Evolutionary conservation across 2,888 invertebrate species (phyloP).

Genomic region (Leptogaster cylindrica): DNA sequence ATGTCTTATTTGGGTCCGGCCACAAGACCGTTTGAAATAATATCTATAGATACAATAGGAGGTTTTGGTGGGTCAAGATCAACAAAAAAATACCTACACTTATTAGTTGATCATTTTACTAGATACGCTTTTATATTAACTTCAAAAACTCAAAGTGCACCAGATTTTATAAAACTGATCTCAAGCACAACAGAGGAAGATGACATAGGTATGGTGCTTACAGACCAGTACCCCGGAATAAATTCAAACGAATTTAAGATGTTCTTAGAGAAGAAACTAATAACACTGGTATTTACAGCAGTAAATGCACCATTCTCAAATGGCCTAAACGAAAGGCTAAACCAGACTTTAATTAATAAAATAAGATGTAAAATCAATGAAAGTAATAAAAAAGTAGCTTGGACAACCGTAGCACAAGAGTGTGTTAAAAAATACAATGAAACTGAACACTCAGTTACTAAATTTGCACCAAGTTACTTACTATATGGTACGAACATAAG

Average conservation of each 20-base stretch:
- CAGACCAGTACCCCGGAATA: slow-evolving; percentile 54
- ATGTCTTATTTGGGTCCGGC: slow-evolving; percentile 48
- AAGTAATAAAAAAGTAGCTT: slow-evolving; percentile 39
- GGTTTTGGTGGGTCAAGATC: slow-evolving; percentile 53
- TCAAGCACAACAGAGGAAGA: slow-evolving; percentile 47
- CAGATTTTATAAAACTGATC: slow-evolving; percentile 51
- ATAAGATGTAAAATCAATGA: slow-evolving; percentile 47
- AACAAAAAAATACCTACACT: slow-evolving; percentile 53
- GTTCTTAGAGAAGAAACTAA: slow-evolving; percentile 48
- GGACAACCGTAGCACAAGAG: slow-evolving; percentile 44
- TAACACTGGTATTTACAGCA: slow-evolving; percentile 45
- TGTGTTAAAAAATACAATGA: slow-evolving; percentile 46
- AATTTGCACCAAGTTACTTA: slow-evolving; percentile 29
- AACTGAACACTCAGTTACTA: slow-evolving; percentile 46
- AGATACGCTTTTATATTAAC: slow-evolving; percentile 52
- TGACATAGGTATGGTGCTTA: slow-evolving; percentile 50
- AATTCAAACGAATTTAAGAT: slow-evolving; percentile 53
- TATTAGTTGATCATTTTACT: slow-evolving; percentile 53
- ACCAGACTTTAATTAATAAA: slow-evolving; percentile 47
- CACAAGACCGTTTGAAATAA: slow-evolving; percentile 51
- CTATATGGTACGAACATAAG: not conserved
- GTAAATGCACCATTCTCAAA: slow-evolving; percentile 43
- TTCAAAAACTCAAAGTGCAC: slow-evolving; percentile 51
- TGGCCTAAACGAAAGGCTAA: slow-evolving; percentile 37
- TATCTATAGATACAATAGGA: slow-evolving; percentile 53